Evolutionary conservation across 1,140 invertebrate species (phyloP).

Genomic region (Brachionus rotundiformis): DNA sequence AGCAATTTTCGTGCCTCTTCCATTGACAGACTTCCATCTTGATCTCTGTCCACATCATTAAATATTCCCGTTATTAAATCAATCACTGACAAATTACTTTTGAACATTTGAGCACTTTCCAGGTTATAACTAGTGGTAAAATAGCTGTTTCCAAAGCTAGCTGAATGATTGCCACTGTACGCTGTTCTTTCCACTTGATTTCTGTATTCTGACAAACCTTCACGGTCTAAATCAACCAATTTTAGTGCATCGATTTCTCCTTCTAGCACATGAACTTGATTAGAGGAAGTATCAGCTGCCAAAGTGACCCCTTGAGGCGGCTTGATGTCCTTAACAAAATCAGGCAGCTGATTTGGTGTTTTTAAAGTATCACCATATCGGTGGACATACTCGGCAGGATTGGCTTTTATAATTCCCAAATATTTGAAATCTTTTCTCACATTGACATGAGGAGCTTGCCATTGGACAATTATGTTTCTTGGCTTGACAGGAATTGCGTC

Average conservation of each 20-base stretch:
- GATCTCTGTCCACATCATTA: constrained; percentile 3
- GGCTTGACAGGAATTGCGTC: constrained; percentile 17
- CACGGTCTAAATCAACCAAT: constrained; percentile 38
- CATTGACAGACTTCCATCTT: constrained; percentile 14
- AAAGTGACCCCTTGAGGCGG: constrained; percentile 6
- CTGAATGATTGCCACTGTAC: background rate
- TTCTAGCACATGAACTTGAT: constrained; percentile 12
- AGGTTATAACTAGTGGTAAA: background rate
- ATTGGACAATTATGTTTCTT: constrained; percentile 44
- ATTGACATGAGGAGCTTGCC: constrained; percentile 32
- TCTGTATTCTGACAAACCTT: constrained; percentile 14
- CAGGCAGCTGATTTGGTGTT: background rate
- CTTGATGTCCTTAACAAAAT: constrained; percentile 27
- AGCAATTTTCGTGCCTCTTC: constrained; percentile 40
- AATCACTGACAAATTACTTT: background rate
- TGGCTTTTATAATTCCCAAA: constrained; percentile 37
- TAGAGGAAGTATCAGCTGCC: background rate
- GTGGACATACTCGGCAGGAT: constrained; percentile 34
- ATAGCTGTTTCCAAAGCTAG: no score
- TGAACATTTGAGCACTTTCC: background rate
- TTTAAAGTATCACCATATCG: constrained; percentile 38
- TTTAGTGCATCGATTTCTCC: constrained; percentile 35
- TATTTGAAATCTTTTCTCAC: constrained; percentile 39
- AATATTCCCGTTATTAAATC: constrained; percentile 11
- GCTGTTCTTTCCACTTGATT: background rate